Conservation (phyloP, 2,888 invertebrate genomes). For the Phania funesta region DNA sequence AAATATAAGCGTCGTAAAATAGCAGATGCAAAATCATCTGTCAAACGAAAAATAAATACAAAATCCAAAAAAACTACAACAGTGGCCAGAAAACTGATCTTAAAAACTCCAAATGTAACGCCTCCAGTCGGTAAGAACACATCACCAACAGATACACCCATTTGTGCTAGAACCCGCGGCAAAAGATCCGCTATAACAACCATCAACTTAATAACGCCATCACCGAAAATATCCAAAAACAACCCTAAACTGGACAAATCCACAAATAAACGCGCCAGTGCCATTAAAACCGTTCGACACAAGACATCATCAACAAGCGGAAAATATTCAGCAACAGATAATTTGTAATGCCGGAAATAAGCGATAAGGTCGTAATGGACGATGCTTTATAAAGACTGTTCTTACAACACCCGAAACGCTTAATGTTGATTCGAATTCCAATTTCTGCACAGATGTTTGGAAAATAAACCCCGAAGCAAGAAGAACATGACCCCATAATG, state of each 20-base stretch:
- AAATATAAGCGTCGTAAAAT: conserved; percentile 41
- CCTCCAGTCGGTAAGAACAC: not conserved
- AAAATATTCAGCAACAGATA: conserved; percentile 26
- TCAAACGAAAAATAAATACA: conserved; percentile 22
- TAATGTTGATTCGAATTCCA: conserved; percentile 73
- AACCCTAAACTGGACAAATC: conserved; percentile 68
- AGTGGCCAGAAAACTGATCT: conserved; percentile 43
- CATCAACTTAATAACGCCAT: conserved; percentile 2
- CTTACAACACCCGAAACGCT: conserved; percentile 48
- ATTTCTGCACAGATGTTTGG: conserved; percentile 73
- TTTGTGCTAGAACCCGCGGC: conserved; percentile 57
- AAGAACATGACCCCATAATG: conserved; percentile 14
- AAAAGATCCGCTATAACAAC: conserved; percentile 29
- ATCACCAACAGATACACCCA: conserved; percentile 30
- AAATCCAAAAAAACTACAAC: conserved; percentile 19
- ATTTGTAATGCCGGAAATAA: conserved; percentile 46
- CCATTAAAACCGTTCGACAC: conserved; percentile 69
- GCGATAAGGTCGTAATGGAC: conserved; percentile 75
- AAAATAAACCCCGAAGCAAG: conserved; percentile 72
- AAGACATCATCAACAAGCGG: conserved; percentile 21
- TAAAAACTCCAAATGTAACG: conserved; percentile 36
- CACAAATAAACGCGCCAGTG: conserved; percentile 72
- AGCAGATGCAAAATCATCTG: not conserved
- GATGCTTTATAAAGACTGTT: conserved; percentile 78
- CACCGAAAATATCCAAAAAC: conserved; percentile 21